Evolutionary conservation across 2,888 invertebrate genomes (phyloP), one percentile per base, ranked within the genome.

Genomic region (Phortica magna): DNA sequence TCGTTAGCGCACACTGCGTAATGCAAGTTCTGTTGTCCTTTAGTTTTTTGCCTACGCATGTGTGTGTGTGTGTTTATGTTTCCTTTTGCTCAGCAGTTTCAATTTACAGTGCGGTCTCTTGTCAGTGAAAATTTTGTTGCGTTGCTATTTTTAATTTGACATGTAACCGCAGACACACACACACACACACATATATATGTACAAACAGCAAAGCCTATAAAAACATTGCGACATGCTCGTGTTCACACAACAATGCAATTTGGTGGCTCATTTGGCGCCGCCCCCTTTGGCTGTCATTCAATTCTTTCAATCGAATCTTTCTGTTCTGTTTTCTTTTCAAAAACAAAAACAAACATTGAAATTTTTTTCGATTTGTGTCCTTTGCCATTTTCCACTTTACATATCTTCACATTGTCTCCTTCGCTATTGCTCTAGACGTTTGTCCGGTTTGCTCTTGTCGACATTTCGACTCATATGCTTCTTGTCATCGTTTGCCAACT

Each of bases 391-490:
- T 2, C 31, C 31, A 31, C 5, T 31, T 31, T 31, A 4, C 31
- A 31, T 31, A 31, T 31, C 31, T 31, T 1, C 19, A 59, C 59
- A 17, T 59, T 59, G n/a, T 14, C 59, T n/a, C 12, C 59, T 59
- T n/a, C n/a, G 5, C 59, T 59, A 82, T 79, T 82, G 80, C 85
- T 70, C 79, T 85, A 83, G 84, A 85, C 88, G 80, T 85, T 83
- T 79, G 78, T 88, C 85, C 53, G 7, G 53, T 59, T 59, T 19
- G 17, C 12, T 9, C 19, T 80, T 82, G 83, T 79, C 85, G 85
- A 85, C 88, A 85, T 87, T 78, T 79, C 78, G 80, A 81, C 84
- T 31, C 31, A 31, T 4, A 31, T 31, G 31, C 31, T 31, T 31
- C 31, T 31, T 31, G 31, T 31, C 31, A 31, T 31, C 31, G 31